Base-by-base conservation (phyloP, 2,888 invertebrate genomes). In the Mesorhabditis spiculigera region DNA sequence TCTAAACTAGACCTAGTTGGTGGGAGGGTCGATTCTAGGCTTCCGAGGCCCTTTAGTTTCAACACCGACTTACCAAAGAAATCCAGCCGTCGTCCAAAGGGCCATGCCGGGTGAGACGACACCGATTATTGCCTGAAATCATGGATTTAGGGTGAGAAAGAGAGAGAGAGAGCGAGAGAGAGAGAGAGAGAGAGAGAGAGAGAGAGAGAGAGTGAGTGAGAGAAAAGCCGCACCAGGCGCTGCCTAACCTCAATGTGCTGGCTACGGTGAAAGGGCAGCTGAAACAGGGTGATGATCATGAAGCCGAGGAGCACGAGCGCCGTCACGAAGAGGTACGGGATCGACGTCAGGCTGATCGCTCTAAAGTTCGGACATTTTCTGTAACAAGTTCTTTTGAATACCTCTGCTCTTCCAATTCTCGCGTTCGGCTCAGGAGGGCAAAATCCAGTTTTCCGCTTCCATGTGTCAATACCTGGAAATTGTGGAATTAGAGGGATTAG, bases 71-170 rank as follows among this genome's bases (percentile, higher is more conserved):
- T 63, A 71, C 78, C 82, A 84, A 0, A 84, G 75, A 5, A 82
- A 65, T 1, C 83, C 84, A n/a, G 74, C 75, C 0, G 84, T 75
- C 6, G 84, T 84, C 75, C 80, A 77, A 4, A 84, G 72, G 28
- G 84, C 83, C 83, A 84, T 83, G 64, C 77, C 80, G 5, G 84
- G 84, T 0, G 81, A 82, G 41, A 84, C 70, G 4, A 84, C 79
- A 16, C 79, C 84, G 65, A 84, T 76, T 5, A 84, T 67, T n/a
- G 82, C 77, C 82, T 82, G 71, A 68, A 75, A 61, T 64, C 43
- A 10, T 16, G 6, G 28, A 2, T 8, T 63, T 16, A 16, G 28
- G 10, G 63, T 3, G 8, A 28, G 28, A 28, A 3, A 28, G 28
- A 28, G 28, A 28, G 28, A 28, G 28, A 28, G 28, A 28, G 28